Evolutionary conservation across 2,113 vertebrate genomes (phyloP), one percentile per base, ranked within the genome.

Genomic region (Phylloscopus whistleri): DNA sequence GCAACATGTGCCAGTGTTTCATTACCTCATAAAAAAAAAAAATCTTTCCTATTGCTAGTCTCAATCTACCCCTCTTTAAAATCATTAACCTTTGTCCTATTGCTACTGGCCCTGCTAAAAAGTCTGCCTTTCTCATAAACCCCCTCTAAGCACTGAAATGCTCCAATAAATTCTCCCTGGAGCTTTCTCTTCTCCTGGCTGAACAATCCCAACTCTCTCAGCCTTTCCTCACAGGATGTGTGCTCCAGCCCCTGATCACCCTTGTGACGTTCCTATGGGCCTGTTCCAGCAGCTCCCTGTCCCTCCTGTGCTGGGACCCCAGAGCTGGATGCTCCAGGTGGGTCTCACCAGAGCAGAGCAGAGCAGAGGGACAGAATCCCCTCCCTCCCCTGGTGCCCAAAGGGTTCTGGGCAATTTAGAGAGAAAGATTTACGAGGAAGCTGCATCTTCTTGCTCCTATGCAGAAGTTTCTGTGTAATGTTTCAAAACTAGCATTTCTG

Each of bases 271-370:
- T 48, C 3, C 35, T 37, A 2, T 39, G 13, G 28, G 22, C 10
- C 1, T 0, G 1, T 30, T 46, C 9, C 7, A 14, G 0, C 46
- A 66, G 5, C 9, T 70, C 22, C 35, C 24, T 51, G 64, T 70
- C 49, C 15, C 5, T 27, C 12, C 22, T 4, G 3, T 56, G 21
- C 26, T 5, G 87, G 24, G 5, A n/a, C 17, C 6, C 70, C 56
- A 69, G 41, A 1, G 1, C n/a, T 62, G 63, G 26, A 9, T 43
- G 39, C 24, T 60, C 21, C 62, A 46, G 30, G 7, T 26, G 48
- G 31, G 43, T 55, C 16, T 43, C 10, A 84, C 0, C 33, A 69
- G 52, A 66, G 33, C 1, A 0, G 52, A 66, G 33, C 1, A 0
- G 33, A 63, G 63, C 9, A 92, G 72, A 73, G 59, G 35, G 30